Base-by-base conservation (phyloP, 1,140 invertebrate genomes). In the Oreohelix idahoensis region DNA sequence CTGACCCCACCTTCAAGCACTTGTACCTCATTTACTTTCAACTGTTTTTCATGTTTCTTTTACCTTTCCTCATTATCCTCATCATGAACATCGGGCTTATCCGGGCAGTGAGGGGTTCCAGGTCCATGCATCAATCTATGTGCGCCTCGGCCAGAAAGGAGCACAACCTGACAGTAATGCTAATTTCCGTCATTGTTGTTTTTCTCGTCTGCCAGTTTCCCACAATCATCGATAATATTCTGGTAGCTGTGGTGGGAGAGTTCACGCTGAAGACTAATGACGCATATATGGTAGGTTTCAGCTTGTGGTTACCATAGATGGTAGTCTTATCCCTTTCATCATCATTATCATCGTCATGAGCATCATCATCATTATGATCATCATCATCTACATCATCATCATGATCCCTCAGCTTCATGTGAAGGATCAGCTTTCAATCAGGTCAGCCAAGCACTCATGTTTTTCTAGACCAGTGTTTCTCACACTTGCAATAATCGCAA, bases 181-280 rank as follows among this genome's bases (percentile, higher is more conserved):
- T 96, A 17, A 96, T 96, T 75, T 94, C 95, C 0, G 95, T 96
- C 2, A 95, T 96, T 1, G 93, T 96, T 13, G 92, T 96, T 70
- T 96, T 96, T 88, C 93, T 96, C 23, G 91, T 96, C 2, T 96
- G 96, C 87, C 96, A 96, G 91, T 92, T 95, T 42, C 96, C 96
- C 0, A 88, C 90, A 26, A 88, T 91, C 26, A 83, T 89, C 26
- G 91, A 92, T 87, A 92, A 92, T 84, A 90, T 91, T 29, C 83
- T 90, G 42, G 84, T 88, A 74, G 88, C 88, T 17, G 86, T 89
- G 20, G 86, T 90, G 49, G 94, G 94, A 49, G 94, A 94, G 0
- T 85, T 92, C 11, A 92, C 93, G 70, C 90, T 95, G n/a, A 93
- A 94, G 5, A 93, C 93, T 79, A 92, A 90, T 26, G 89, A 81